These are phyloP conservation scores for Stichopus horrens DNA, from an alignment of 53 echinoderm and acorn worm species.

Conservation along the genomic window DNA sequence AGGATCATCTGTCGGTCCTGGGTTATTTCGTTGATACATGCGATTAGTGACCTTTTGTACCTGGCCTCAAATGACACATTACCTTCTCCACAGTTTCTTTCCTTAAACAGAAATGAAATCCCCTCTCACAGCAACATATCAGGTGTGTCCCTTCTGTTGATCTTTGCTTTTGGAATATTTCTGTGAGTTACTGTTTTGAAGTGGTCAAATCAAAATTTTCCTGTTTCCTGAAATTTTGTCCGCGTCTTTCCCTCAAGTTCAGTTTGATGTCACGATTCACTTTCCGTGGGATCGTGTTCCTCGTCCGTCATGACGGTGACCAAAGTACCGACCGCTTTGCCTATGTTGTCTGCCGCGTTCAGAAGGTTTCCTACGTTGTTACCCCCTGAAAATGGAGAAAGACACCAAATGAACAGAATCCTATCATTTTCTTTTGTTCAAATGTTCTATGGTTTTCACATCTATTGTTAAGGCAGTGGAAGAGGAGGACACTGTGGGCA, in stretches of 20 bases:
- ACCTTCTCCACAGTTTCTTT: no score
- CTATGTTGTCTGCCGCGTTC: constrained; percentile 96
- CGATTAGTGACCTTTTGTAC: no score
- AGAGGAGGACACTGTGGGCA: no score
- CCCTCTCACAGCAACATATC: no score
- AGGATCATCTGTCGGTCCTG: no score
- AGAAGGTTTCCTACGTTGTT: constrained; percentile 82
- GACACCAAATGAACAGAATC: no score
- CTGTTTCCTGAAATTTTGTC: neutral
- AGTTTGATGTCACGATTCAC: constrained; percentile 45
- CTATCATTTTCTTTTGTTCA: no score
- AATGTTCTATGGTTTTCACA: no score
- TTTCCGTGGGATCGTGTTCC: constrained; percentile 78
- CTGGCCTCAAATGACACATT: no score
- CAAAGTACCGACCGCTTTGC: constrained; percentile 93
- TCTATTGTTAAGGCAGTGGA: no score
- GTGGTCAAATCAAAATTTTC: neutral
- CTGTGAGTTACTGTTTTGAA: neutral
- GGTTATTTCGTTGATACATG: no score
- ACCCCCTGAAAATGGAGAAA: neutral
- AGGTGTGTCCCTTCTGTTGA: neutral
- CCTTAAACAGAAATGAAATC: no score
- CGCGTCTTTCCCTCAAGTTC: neutral
- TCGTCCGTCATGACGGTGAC: constrained; percentile 99
- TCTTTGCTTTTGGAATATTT: neutral